Evolutionary conservation across 2,888 invertebrate species (phyloP), one percentile per base, ranked within the genome.

Genomic region (Calameuta idolon): DNA sequence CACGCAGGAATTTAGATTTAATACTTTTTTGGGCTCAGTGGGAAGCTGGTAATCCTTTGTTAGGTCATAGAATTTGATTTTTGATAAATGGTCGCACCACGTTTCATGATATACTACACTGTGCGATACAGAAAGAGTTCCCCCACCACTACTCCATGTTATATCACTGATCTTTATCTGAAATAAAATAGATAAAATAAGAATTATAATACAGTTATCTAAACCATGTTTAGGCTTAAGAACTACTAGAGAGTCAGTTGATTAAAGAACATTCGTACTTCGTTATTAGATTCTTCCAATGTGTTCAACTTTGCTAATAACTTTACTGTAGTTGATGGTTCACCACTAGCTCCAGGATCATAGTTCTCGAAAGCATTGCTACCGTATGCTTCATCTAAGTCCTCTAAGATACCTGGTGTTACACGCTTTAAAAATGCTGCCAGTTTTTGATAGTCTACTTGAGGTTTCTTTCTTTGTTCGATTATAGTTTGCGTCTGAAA

Each of bases 1-100:
- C 12, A 93, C 89, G 76, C 93, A 94, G 33, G 92, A 89, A 79
- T 92, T 89, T 23, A 87, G 85, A 80, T 90, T 90, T 35, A 90
- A 79, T 30, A 79, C 83, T 80, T 85, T 90, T 31, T 79, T 85
- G 23, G 89, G 86, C 11, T 77, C 80, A 37, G 87, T 81, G 12
- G 83, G 81, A 73, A 90, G 79, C 79, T 83, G 81, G 80, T 89
- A 86, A 11, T 90, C 88, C 15, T 84, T 86, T 33, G 87, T 87
- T 5, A 90, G 80, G 82, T 87, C 87, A 75, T 89, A 91, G 71
- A 91, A 84, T 76, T 88, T 87, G 74, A 91, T 87, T 80, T 87
- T 86, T 4, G 90, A 88, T 35, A 89, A 34, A 78, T 91, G 90
- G 77, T 90, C 86, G 73, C 91, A 91, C 91, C 91, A 91, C 4